These are phyloP conservation scores for Calliopsis andreniformis DNA, from an alignment of 1,140 invertebrate genomes.

Conservation along the genomic window DNA sequence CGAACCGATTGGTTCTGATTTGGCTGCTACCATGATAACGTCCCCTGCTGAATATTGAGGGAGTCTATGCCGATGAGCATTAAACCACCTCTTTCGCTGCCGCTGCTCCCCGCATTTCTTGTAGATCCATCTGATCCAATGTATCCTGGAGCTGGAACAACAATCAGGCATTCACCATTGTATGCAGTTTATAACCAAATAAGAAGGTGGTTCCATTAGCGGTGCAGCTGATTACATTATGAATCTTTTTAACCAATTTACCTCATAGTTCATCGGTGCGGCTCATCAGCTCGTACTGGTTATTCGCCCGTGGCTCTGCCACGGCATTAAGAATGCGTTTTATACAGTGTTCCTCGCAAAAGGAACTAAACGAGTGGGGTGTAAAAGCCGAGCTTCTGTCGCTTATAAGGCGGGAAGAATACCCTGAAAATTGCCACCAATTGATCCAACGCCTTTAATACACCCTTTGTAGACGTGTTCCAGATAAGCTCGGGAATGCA, in stretches of 20 bases:
- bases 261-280: background rate
- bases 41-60: background rate
- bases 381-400: conserved; percentile 16
- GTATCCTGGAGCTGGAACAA: background rate
- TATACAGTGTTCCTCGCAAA: background rate
- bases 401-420: background rate
- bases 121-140: background rate
- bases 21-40: background rate
- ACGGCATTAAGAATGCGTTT: conserved; percentile 13
- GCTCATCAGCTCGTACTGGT: background rate
- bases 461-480: background rate
- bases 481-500: background rate
- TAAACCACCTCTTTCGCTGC: background rate
- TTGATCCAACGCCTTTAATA: background rate
- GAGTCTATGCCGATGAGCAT: background rate
- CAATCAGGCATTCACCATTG: background rate
- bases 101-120: background rate
- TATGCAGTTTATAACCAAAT: background rate
- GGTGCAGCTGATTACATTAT: background rate
- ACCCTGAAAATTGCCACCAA: background rate
- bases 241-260: background rate
- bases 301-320: background rate
- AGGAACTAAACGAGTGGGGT: background rate
- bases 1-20: background rate
- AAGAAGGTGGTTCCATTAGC: background rate